Base-by-base conservation (phyloP, 30 jellyfish, hydroid and myxozoan genomes). In the Sanderia malayensis region DNA sequence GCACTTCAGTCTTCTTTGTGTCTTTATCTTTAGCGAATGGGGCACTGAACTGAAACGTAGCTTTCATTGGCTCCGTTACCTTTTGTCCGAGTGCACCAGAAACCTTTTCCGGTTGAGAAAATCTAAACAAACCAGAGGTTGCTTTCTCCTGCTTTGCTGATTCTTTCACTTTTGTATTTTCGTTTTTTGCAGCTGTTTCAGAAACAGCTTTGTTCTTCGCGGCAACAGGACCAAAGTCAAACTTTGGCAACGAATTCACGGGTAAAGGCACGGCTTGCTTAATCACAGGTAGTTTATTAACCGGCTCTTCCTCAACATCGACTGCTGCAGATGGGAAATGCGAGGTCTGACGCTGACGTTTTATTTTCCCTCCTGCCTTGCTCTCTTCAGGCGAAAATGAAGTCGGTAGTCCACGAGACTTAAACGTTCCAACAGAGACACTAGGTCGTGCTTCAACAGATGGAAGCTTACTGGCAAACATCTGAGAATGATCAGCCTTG, bases 361-460 rank as follows among this genome's bases (percentile, higher is more conserved):
- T 89, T 76, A 89, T 81, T 58, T 89, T 89, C 25, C 85, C 80
- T 17, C 84, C 77, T 2, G 82, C 82, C 26, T 31, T 70, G 61
- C 55, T 2, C 21, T 61, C 75, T 7, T 64, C 88, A 4, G 87
- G 84, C 2, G 92, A 70, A 61, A 77, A 58, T 24, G 94, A 52
- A 31, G 83, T 72, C 19, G 96, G 92, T 0, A 79, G 88, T 29
- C 86, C 80, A 8, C 66, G 70, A 2, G 92, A 75, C 45, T 66
- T 74, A 79, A 85, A 85, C 1, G 89, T 78, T 7, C 59, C 26
- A 7, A 78, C 81, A 0, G 89, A 79, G 27, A 69, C 89, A 64
- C 89, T 58, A 4, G 80, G 89, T 59, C 89, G 64, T 21, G 58
- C 41, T 15, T 46, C 74, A 10, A 81, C 76, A 0, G 80, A 28